Evolutionary conservation across 2,797 vertebrate species (phyloP), one percentile per base, ranked within the genome.

Genomic region (Argya squamiceps): DNA sequence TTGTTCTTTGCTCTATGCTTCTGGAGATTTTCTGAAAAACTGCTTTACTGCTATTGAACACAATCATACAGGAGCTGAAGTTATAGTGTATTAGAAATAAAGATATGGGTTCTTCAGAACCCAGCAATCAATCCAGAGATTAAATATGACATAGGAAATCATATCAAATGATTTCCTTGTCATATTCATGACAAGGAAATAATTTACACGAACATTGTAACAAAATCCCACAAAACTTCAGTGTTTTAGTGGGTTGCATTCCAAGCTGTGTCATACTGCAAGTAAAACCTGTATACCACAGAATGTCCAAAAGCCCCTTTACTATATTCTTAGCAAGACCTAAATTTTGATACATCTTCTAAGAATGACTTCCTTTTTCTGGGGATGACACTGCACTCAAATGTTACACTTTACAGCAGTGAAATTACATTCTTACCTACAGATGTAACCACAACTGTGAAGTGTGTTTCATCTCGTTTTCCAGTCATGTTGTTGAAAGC

Each of bases 401-500:
- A 22, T 0, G 3, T 56, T 62, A 41, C 26, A 32, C 32, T 68
- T 62, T 53, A 44, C 15, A 76, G 62, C 36, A 56, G 23, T 12
- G 18, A 69, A 36, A 34, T 29, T 52, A 67, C n/a, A 27, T 50
- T 98, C 98, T 98, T 98, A 98, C 98, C 98, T 69, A 98, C 92
- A 65, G 98, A 98, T 83, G 98, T 99, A 97, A 99, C 97, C 18
- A 99, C 97, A 46, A 99, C 97, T 2, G 99, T 99, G 93, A 99
- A 99, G 71, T 97, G 98, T 80, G 98, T 98, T 98, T 99, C 99
- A 34, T 99, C 99, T 84, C 97, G 98, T 95, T 98, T 99, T 87
- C 99, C 98, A 2, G 99, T 99, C 84, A 98, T 69, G 0, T 99
- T 99, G 97, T 99, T 99, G 97, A 99, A 99, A 73, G 99, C 99